These are phyloP conservation scores for Eupelmus urozonus DNA, from an alignment of 2,888 invertebrate species.

Conservation along the genomic window DNA sequence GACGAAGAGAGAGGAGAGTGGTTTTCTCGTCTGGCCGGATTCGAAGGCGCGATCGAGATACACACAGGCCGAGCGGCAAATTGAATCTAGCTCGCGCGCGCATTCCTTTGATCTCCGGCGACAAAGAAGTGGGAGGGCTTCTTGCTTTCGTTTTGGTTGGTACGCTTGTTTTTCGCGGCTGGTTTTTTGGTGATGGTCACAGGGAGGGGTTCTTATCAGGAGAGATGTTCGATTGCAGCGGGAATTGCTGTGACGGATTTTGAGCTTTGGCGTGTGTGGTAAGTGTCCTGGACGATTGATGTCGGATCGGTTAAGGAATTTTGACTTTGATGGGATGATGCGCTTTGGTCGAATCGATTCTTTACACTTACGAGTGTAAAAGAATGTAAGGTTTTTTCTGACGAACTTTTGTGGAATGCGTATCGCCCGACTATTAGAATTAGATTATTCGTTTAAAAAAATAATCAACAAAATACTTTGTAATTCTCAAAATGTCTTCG, in stretches of 20 bases:
- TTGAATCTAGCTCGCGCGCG: conserved; percentile 44
- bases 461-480: no score
- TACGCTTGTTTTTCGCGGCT: neutral
- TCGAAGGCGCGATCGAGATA: conserved; percentile 61
- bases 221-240: neutral
- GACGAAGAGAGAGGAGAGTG: conserved; percentile 52
- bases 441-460: no score
- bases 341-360: conserved; percentile 6
- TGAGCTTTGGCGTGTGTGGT: no score
- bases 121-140: conserved; percentile 22
- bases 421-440: no score
- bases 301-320: conserved; percentile 28
- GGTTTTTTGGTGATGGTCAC: conserved; percentile 21
- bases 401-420: no score
- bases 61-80: conserved; percentile 33
- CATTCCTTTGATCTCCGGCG: conserved; percentile 36
- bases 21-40: conserved; percentile 13
- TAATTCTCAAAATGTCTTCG: no score
- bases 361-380: conserved; percentile 4
- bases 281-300: conserved; percentile 18
- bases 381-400: no score
- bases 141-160: neutral
- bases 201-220: neutral
- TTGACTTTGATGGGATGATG: conserved; percentile 22
- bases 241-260: conserved; percentile 10